Evolutionary conservation across 2,113 vertebrate genomes (phyloP), one percentile per base, ranked within the genome.

Genomic region (Pedionomus torquatus): DNA sequence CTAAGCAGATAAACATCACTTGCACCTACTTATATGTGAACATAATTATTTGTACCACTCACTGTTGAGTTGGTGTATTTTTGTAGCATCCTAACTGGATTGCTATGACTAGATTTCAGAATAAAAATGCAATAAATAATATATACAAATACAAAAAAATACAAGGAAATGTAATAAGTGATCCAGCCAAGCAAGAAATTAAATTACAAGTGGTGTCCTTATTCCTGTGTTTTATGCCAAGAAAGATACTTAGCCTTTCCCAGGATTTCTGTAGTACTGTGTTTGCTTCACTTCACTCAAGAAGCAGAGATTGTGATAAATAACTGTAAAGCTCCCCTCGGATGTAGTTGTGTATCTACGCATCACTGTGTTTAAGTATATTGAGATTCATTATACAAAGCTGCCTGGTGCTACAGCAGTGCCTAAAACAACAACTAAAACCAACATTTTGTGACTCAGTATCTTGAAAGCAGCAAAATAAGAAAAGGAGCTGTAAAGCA

Each of bases 161-260:
- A 95, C 88, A 92, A 96, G 77, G 75, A 70, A 90, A 95, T n/a
- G 51, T 66, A 94, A 66, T 96, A 94, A 88, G 69, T 64, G 71
- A 87, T 89, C 60, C 91, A 96, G 81, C 89, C 89, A 93, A 96
- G 91, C 72, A 96, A 83, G 69, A 97, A 97, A 96, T 96, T 93
- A 88, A 96, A 97, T 89, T 92, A 75, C 70, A 95, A 92, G 81
- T 54, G 37, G 17, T 92, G 87, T 86, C 66, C 75, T 90, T 84
- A 87, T 35, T 89, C 64, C 64, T 93, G 48, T 74, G 66, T 71
- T 93, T 97, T 90, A 87, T 58, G n/a, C 63, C 58, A 89, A 55
- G 80, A 79, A 75, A 61, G 74, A 57, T n/a, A 26, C 16, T 48
- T 48, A 80, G 25, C 21, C n/a, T 96, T 96, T 13, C 43, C 69